A percentile compares a stretch with the other conserved stretches of the same genome.
Conservation (phyloP, 2,888 invertebrate genomes). For the Ptilodon capucinus region DNA sequence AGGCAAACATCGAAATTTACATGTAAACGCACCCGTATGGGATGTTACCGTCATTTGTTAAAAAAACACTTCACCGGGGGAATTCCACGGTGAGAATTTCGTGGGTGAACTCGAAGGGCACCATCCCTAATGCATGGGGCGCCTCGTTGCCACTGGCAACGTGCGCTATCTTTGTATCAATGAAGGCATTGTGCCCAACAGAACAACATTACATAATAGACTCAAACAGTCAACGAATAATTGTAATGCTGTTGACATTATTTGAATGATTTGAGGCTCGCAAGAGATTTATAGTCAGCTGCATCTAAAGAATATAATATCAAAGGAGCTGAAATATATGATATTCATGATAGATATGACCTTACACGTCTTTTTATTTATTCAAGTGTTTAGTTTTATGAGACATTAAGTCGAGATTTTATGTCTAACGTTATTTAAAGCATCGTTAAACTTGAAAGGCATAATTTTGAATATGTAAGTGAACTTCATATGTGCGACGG, state of each 20-base stretch:
- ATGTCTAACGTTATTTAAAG: slow-evolving; percentile 55
- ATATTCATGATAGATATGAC: slow-evolving; percentile 36
- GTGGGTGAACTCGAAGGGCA: slow-evolving; percentile 62
- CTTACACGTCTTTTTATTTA: slow-evolving; percentile 48
- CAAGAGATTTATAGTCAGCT: slow-evolving; percentile 61
- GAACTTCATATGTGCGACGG: slow-evolving; percentile 19
- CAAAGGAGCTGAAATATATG: slow-evolving; percentile 26
- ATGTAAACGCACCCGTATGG: slow-evolving; percentile 30
- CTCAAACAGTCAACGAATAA: slow-evolving; percentile 60
- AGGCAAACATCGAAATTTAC: slow-evolving; percentile 9
- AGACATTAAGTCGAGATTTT: slow-evolving; percentile 54
- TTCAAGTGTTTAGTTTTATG: slow-evolving; percentile 62
- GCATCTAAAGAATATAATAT: slow-evolving; percentile 29
- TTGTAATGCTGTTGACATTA: slow-evolving; percentile 64
- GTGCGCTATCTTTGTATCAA: slow-evolving; percentile 63
- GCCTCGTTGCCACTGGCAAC: slow-evolving; percentile 64
- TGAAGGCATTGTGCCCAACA: slow-evolving; percentile 49
- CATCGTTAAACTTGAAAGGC: slow-evolving; percentile 56
- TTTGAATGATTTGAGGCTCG: slow-evolving; percentile 59
- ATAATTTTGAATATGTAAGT: slow-evolving; percentile 41
- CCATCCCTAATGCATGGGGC: slow-evolving; percentile 53
- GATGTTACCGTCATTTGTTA: slow-evolving; percentile 33
- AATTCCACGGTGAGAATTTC: slow-evolving; percentile 67
- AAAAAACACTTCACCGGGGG: slow-evolving; percentile 67
- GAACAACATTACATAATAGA: slow-evolving; percentile 47